A percentile compares a stretch with the other conserved stretches of the same genome.
Evolutionary conservation across 2,888 invertebrate species (phyloP).

Genomic region (Gortyna flavago): DNA sequence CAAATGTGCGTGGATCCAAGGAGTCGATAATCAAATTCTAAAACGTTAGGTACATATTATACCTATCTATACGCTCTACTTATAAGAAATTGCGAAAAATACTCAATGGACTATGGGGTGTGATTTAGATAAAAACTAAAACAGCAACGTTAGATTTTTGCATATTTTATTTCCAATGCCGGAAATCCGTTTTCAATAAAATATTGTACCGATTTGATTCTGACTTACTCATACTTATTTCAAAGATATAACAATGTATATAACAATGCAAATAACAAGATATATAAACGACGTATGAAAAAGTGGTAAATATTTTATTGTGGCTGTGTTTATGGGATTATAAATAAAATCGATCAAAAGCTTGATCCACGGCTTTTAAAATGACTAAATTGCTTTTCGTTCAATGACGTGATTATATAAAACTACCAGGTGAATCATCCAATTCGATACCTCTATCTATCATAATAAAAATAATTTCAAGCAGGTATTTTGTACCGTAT

Average conservation of each 20-base stretch:
- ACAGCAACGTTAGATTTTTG: no score
- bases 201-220: background rate
- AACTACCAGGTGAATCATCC: conserved; percentile 14
- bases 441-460: conserved; percentile 19
- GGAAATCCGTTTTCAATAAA: conserved; percentile 2
- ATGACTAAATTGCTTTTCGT: conserved; percentile 20
- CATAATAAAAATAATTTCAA: conserved; percentile 6
- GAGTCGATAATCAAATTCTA: background rate
- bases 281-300: background rate
- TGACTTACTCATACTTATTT: background rate
- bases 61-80: background rate
- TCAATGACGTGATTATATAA: conserved; percentile 4
- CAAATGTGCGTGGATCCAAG: background rate
- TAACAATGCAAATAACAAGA: no score
- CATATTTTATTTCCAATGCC: background rate
- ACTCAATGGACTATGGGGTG: background rate
- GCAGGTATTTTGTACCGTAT: background rate
- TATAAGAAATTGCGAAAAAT: background rate
- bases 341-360: conserved; percentile 17
- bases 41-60: background rate
- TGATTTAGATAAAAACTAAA: background rate
- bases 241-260: conserved; percentile 1
- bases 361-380: conserved; percentile 14
- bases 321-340: conserved; percentile 17
- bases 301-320: conserved; percentile 20